Evolutionary conservation across 2,888 invertebrate genomes (phyloP).

Genomic region (Cinara cedri): DNA sequence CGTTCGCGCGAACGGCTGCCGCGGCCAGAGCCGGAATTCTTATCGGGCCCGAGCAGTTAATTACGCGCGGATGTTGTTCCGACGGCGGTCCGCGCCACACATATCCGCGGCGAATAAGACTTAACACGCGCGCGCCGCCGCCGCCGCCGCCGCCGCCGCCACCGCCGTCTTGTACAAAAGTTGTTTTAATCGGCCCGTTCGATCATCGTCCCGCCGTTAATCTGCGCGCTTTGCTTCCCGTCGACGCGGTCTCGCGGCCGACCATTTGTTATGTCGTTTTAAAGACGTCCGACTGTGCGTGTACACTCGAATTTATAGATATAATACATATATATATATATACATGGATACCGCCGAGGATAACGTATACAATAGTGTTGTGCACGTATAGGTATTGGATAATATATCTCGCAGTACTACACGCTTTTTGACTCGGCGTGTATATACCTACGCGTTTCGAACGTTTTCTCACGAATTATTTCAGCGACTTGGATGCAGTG

Average conservation of each 20-base stretch:
- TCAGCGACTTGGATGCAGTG: too few relatives aligned
- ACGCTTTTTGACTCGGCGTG: too few relatives aligned
- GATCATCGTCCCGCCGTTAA: conserved; percentile 54
- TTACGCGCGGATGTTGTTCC: conserved; percentile 37
- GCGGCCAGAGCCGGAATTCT: neutral
- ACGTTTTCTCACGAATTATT: too few relatives aligned
- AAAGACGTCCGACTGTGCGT: conserved; percentile 1
- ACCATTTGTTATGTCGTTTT: conserved; percentile 49
- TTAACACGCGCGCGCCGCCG: conserved; percentile 36
- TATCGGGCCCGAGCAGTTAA: conserved; percentile 53
- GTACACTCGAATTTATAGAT: too few relatives aligned
- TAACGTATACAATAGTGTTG: neutral
- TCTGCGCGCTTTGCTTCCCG: conserved; percentile 26
- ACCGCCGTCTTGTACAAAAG: conserved; percentile 12
- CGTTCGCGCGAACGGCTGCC: neutral
- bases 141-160: conserved; percentile 21
- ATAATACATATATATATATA: too few relatives aligned
- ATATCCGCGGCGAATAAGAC: neutral
- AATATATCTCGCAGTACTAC: too few relatives aligned
- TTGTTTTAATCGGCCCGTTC: conserved; percentile 42
- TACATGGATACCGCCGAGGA: neutral
- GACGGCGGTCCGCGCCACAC: neutral
- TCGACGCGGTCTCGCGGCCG: conserved; percentile 23
- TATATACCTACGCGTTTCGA: too few relatives aligned
- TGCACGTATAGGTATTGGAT: too few relatives aligned